Percentiles rank a stretch among this genome's conserved stretches.
Conservation (phyloP, 2,888 invertebrate species). For the Incurvaria masculella region DNA sequence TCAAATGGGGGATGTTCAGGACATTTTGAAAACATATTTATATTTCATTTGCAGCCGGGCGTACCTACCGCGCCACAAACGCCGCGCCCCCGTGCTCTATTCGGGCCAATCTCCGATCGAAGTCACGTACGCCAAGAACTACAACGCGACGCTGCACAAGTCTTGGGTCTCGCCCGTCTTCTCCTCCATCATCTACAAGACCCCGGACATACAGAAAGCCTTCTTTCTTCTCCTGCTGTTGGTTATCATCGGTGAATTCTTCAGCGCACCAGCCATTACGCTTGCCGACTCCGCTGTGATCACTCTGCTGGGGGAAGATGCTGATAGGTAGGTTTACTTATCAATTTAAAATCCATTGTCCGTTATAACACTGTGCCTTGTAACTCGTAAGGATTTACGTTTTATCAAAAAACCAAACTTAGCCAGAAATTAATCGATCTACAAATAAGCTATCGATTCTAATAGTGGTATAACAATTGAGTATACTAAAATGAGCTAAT, state of each 20-base stretch:
- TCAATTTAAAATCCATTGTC: too few relatives aligned
- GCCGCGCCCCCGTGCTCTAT: constrained; percentile 26
- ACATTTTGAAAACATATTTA: too few relatives aligned
- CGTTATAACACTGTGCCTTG: too few relatives aligned
- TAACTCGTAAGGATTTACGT: too few relatives aligned
- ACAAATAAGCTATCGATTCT: too few relatives aligned
- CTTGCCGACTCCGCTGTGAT: constrained; percentile 92
- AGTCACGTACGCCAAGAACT: constrained; percentile 74
- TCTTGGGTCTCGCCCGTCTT: constrained; percentile 88
- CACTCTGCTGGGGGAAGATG: constrained; percentile 84
- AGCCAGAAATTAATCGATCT: too few relatives aligned
- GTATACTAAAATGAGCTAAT: too few relatives aligned
- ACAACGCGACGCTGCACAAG: constrained; percentile 63
- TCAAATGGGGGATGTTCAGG: too few relatives aligned
- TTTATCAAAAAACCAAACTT: too few relatives aligned
- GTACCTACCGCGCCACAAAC: background rate
- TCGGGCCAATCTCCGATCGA: constrained; percentile 70
- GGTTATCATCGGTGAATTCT: constrained; percentile 96
- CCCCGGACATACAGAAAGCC: constrained; percentile 88
- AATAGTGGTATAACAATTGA: too few relatives aligned
- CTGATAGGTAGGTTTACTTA: constrained; percentile 56
- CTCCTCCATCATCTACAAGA: constrained; percentile 89
- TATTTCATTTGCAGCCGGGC: constrained; percentile 28
- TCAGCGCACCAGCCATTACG: constrained; percentile 94
- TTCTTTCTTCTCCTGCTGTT: constrained; percentile 92